Evolutionary conservation across 1,140 invertebrate species (phyloP).

Genomic region (Ephestia elutella): DNA sequence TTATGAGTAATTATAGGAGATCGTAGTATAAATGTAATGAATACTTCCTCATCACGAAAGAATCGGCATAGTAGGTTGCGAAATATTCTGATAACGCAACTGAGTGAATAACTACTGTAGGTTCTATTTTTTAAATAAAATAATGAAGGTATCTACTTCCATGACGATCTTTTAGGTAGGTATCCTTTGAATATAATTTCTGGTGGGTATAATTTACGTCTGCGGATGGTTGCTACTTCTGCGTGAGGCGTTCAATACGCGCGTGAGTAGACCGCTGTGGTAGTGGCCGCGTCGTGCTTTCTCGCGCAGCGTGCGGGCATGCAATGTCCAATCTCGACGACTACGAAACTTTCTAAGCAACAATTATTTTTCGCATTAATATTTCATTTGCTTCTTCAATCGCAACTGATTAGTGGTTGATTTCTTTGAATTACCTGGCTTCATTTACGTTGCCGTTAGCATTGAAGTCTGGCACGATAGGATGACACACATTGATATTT

Average conservation of each 20-base stretch:
- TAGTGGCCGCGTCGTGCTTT: conserved; percentile 49
- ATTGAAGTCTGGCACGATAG: neutral
- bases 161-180: no score
- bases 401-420: conserved; percentile 37
- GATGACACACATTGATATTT: no score
- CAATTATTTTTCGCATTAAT: conserved; percentile 70
- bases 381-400: conserved; percentile 59
- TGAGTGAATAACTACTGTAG: no score
- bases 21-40: neutral
- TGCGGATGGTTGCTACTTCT: neutral
- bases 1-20: neutral
- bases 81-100: neutral
- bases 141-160: no score
- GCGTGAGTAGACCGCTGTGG: neutral
- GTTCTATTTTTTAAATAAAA: no score
- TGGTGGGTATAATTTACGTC: no score
- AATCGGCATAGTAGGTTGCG: neutral
- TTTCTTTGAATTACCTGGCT: conserved; percentile 30
- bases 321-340: conserved; percentile 63
- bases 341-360: conserved; percentile 70
- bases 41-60: neutral
- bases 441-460: conserved; percentile 4
- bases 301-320: conserved; percentile 67
- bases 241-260: neutral
- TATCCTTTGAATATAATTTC: no score